These are phyloP conservation scores for Charanyca ferruginea DNA, from an alignment of 2,888 invertebrate genomes.

Conservation along the genomic window DNA sequence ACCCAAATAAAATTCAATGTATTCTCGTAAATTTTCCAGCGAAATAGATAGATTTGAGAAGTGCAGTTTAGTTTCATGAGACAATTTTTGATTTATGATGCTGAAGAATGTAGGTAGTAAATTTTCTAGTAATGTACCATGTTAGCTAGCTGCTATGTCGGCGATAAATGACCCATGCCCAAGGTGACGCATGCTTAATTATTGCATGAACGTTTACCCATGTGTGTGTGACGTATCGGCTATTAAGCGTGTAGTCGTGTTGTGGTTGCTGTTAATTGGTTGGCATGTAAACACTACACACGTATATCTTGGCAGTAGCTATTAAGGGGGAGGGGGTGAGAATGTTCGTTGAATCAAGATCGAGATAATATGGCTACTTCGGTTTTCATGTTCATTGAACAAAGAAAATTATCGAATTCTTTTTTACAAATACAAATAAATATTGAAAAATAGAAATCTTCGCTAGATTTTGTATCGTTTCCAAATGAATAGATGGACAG, in stretches of 20 bases:
- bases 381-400: constrained; percentile 26
- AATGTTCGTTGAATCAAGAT: constrained; percentile 35
- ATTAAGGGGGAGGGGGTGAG: constrained; percentile 7
- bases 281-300: constrained; percentile 47
- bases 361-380: constrained; percentile 14
- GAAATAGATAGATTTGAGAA: background rate
- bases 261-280: constrained; percentile 47
- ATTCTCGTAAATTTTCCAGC: background rate
- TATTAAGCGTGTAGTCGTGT: constrained; percentile 52
- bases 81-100: background rate
- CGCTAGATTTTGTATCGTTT: background rate
- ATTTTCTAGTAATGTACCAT: background rate
- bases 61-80: background rate
- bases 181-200: constrained; percentile 57
- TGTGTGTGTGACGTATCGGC: constrained; percentile 58
- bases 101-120: constrained; percentile 11
- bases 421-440: no score
- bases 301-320: constrained; percentile 33
- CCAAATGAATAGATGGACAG: constrained; percentile 4
- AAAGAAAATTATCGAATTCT: background rate
- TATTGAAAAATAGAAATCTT: background rate
- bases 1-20: constrained; percentile 13
- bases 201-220: constrained; percentile 51
- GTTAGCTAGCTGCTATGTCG: background rate
- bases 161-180: constrained; percentile 42